Evolutionary conservation across 2,888 invertebrate species (phyloP).

Genomic region (Tanypteryx hageni): DNA sequence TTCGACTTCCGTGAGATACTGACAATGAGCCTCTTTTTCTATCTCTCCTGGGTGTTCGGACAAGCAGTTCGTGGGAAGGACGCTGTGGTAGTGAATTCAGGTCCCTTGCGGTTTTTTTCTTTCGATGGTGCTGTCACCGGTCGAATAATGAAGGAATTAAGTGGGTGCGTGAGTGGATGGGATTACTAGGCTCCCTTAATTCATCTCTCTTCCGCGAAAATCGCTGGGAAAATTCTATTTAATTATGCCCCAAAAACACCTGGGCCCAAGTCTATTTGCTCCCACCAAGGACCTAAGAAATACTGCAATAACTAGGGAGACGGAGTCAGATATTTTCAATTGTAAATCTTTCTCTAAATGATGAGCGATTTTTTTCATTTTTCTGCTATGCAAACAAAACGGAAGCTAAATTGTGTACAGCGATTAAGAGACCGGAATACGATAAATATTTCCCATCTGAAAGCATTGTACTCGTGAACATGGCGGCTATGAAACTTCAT

Average conservation of each 20-base stretch:
- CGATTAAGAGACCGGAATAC: no score
- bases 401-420: no score
- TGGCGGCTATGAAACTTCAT: no score
- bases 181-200: not conserved
- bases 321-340: no score
- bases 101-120: not conserved
- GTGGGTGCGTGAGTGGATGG: not conserved
- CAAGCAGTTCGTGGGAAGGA: not conserved
- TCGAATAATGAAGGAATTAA: slow-evolving; percentile 10
- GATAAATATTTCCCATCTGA: no score
- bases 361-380: no score
- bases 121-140: not conserved
- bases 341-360: no score
- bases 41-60: not conserved
- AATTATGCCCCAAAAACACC: not conserved
- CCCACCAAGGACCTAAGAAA: no score
- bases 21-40: not conserved
- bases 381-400: no score
- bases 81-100: not conserved
- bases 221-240: not conserved
- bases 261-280: not conserved
- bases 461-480: no score
- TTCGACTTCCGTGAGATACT: not conserved
- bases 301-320: no score
- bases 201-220: not conserved